Base-by-base conservation (phyloP, 2,797 vertebrate species). In the Pyrrhura leucotis region DNA sequence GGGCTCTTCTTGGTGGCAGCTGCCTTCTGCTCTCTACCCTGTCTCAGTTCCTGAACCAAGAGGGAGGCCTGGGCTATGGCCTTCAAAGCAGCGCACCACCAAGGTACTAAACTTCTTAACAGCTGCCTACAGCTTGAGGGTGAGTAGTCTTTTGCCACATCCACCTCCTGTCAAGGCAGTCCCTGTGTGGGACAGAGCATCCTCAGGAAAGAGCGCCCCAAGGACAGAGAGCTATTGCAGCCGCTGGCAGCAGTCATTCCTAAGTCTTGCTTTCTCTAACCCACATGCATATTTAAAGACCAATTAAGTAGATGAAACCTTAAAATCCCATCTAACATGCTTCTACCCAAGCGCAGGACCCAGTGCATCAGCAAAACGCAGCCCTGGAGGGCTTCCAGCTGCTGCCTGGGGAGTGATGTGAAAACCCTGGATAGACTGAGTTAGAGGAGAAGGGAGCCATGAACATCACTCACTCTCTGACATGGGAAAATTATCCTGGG, bases 251-350 rank as follows among this genome's bases (percentile, higher is more conserved):
- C 66, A 88, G 50, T 75, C 90, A 44, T 72, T 47, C 22, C 6
- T 54, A 72, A 91, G 25, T 59, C 91, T 81, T 72, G 35, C 63
- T 82, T 95, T 95, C 89, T 83, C 47, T 82, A 96, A 79, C 54
- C 67, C 81, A 45, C 22, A 74, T 88, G 26, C 47, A 76, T 91
- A 88, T 90, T 96, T 95, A 74, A 95, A 94, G 72, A 76, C n/a
- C 77, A 81, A 3, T 86, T 81, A 85, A 90, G 33, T 63, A 85
- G 61, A 59, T 5, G 33, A 87, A 95, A 71, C 47, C 59, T 79
- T 88, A 69, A 90, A 91, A 82, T 71, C 44, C 45, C 50, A 39
- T 90, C 77, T 78, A 69, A 51, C 0, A 0, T 62, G 53, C 50
- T 65, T 72, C 61, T 94, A 37, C 29, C 39, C 75, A 69, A 83